Evolutionary conservation across 2,113 vertebrate species (phyloP), one percentile per base, ranked within the genome.

Genomic region (Oncorhynchus clarkii): DNA sequence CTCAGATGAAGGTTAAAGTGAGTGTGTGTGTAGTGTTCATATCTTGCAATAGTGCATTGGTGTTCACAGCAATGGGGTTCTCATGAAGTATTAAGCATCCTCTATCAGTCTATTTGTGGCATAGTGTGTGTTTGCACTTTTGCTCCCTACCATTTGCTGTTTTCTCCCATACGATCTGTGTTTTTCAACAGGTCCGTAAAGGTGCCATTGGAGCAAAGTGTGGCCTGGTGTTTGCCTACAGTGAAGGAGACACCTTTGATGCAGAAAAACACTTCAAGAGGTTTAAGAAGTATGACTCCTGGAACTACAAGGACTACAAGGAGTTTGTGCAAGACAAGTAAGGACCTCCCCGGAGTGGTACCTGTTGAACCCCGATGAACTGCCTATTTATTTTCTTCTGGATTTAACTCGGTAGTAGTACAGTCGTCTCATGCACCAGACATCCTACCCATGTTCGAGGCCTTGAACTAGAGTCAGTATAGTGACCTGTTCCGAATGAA

Each of bases 141-240:
- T 34, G 7, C 27, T 6, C 39, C 39, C 9, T 45, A 45, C 9
- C 39, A 3, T 45, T 54, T 1, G 51, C 12, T 16, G 51, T 54
- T 54, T 54, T 9, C 62, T 4, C 11, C 5, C 5, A 0, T 0
- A 2, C 27, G 16, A 49, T 70, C 4, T 80, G 14, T 80, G 16
- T 45, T 76, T 73, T 74, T 20, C 75, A 22, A 65, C 31, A 99
- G 98, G 98, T 99, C 8, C 93, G 97, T 20, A 96, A 96, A 78
- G 98, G 98, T 1, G 95, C 96, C 78, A 99, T 98, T 0, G 98
- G 98, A n/a, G 96, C 96, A 0, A 97, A 96, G 83, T 99, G 96
- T 18, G 98, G 98, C 22, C 86, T 99, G 81, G 94, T 99, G 62
- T 99, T 99, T 81, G 94, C 96, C 0, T 99, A 99, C 79, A 97